Base-by-base conservation (phyloP, 2,113 vertebrate species). In the Tupaia tana region DNA sequence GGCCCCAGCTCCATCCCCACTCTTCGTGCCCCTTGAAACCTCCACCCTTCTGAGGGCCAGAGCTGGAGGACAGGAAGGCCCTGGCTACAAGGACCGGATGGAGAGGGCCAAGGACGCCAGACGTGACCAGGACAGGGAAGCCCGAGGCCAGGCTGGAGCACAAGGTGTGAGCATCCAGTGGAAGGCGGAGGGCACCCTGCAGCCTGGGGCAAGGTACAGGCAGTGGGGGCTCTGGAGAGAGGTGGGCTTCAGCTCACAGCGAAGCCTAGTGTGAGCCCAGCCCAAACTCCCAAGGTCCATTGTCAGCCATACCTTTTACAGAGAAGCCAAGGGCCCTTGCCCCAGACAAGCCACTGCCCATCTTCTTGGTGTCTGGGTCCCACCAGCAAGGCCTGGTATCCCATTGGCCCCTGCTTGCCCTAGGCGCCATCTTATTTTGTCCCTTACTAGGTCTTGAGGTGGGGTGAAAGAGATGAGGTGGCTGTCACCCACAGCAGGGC, bases 261-360 rank as follows among this genome's bases (percentile, higher is more conserved):
- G 67, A 74, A 20, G 3, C 58, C 34, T 16, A 3, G 43, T 18
- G 67, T 29, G 24, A 59, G 4, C 7, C n/a, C 13, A 20, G 15
- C 43, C 71, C 31, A 1, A 29, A 3, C 27, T 0, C 0, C 19
- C 12, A 14, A 11, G 9, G 27, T 27, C 56, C 6, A 1, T 61
- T 69, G 29, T 24, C 64, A 29, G 63, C 43, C 6, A 13, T 13
- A 43, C 43, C 43, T 43, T 43, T 43, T 43, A 43, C 43, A 43
- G 2, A 29, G 75, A 70, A 69, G 22, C 27, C 77, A 18, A 20
- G 8, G 9, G 2, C 73, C 1, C 8, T 18, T 66, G 25, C 59
- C 80, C 58, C 6, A 13, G 2, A 59, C 6, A 6, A 14, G 58
- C 14, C 75, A 64, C 83, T 1, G 13, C 52, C 66, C 9, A 22